phyloP scores from a whole-genome alignment of 2,888 invertebrate genomes.

The Pyralis farinalis region DNA sequence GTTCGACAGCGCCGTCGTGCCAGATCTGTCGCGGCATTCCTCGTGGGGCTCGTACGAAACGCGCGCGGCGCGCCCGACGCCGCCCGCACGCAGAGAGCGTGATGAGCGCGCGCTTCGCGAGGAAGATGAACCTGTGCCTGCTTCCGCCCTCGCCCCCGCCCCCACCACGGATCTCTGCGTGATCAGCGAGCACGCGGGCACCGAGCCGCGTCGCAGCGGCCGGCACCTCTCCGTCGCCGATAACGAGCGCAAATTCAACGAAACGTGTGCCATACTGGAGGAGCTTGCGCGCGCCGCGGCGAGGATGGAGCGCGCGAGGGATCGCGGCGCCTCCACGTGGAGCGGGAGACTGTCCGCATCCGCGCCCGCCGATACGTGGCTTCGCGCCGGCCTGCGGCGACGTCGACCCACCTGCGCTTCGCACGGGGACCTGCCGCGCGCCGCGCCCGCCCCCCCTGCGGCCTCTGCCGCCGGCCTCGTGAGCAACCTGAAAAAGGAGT shows the following conservation, averaged over 20 bases:
- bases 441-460: slow-evolving; percentile 29
- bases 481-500: slow-evolving; percentile 92
- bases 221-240: slow-evolving; percentile 39
- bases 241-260: slow-evolving; percentile 70
- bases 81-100: slow-evolving; percentile 43
- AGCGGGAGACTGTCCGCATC: slow-evolving; percentile 81
- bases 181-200: slow-evolving; percentile 60
- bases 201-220: slow-evolving; percentile 22
- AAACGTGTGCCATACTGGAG: slow-evolving; percentile 82
- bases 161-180: slow-evolving; percentile 51
- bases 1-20: slow-evolving; percentile 88
- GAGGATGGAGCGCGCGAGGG: slow-evolving; percentile 55
- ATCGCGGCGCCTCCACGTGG: slow-evolving; percentile 60
- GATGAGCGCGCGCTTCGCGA: slow-evolving; percentile 45
- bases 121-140: too few species aligned
- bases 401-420: slow-evolving; percentile 61
- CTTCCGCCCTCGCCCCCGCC: slow-evolving; percentile 21
- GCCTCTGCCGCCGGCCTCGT: slow-evolving; percentile 85
- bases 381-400: slow-evolving; percentile 62
- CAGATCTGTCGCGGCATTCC: slow-evolving; percentile 88
- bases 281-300: slow-evolving; percentile 72
- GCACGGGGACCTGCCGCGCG: slow-evolving; percentile 64
- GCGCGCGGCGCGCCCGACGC: slow-evolving; percentile 49
- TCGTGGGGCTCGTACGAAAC: slow-evolving; percentile 91
- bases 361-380: slow-evolving; percentile 82